Percentiles rank a stretch among this genome's conserved stretches.
Conservation (phyloP, 2,113 vertebrate genomes). For the Sula dactylatra region DNA sequence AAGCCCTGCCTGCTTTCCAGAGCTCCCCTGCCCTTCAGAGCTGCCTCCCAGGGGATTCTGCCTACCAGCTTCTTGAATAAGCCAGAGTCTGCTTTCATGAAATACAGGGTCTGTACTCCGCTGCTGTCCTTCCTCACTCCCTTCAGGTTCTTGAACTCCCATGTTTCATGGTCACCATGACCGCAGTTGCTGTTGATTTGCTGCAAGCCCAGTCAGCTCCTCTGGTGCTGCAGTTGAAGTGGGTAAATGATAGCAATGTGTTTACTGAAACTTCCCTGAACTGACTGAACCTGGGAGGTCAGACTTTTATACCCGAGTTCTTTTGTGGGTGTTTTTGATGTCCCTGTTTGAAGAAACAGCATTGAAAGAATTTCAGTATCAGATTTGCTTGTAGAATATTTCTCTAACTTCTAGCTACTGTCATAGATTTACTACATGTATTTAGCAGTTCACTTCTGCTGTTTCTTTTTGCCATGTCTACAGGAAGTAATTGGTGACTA, state of each 20-base stretch:
- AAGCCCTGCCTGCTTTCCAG: not conserved
- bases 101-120: not conserved
- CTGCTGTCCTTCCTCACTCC: not conserved
- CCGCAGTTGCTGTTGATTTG: not conserved
- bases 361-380: not conserved
- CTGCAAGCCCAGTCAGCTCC: not conserved
- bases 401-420: not conserved
- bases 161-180: not conserved
- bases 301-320: not conserved
- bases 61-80: not conserved
- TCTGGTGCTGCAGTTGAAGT: not conserved
- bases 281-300: not conserved
- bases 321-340: not conserved
- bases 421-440: not conserved
- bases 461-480: not conserved
- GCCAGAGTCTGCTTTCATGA: not conserved
- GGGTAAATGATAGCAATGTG: not conserved
- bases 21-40: not conserved
- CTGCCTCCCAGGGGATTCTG: not conserved
- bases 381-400: not conserved
- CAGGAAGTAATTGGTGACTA: not conserved
- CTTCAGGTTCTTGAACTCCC: not conserved
- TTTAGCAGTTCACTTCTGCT: not conserved
- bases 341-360: not conserved
- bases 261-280: not conserved